A percentile compares a stretch with the other conserved stretches of the same genome.
These are phyloP conservation scores for Cyclargus thomasi DNA, from an alignment of 1,140 invertebrate genomes.

Conservation along the genomic window DNA sequence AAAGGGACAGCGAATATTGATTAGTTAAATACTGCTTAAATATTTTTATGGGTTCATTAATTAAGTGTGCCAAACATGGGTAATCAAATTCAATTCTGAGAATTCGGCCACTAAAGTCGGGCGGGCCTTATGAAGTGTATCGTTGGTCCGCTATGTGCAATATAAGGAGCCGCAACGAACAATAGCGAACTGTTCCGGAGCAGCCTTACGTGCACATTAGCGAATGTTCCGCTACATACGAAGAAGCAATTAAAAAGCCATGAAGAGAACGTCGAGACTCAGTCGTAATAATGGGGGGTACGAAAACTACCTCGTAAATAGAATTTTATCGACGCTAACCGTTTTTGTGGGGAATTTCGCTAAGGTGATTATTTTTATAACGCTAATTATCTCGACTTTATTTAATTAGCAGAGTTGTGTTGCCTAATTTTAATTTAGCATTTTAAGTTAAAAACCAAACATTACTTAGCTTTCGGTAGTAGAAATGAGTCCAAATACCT, in stretches of 20 bases:
- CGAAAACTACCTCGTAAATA: conserved; percentile 15
- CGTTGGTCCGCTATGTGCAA: conserved; percentile 59
- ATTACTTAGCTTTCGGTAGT: too few relatives aligned
- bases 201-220: conserved; percentile 51
- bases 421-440: too few relatives aligned
- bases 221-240: conserved; percentile 56
- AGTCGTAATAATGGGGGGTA: conserved; percentile 36
- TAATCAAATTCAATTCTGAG: conserved; percentile 60
- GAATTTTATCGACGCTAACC: conserved; percentile 8
- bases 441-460: too few relatives aligned
- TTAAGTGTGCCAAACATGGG: conserved; percentile 41
- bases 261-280: conserved; percentile 36
- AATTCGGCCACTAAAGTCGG: conserved; percentile 51
- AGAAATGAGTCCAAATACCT: not conserved
- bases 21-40: too few relatives aligned
- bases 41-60: conserved; percentile 40
- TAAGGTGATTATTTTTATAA: not conserved
- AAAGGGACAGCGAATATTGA: too few relatives aligned
- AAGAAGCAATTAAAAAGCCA: conserved; percentile 63
- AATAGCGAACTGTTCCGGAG: conserved; percentile 55
- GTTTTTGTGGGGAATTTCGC: not conserved
- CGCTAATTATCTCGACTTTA: not conserved
- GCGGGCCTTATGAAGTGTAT: conserved; percentile 47
- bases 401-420: not conserved
- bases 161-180: conserved; percentile 57